These are phyloP conservation scores for Sesamia nonagrioides DNA, from an alignment of 1,140 invertebrate species.

Conservation along the genomic window DNA sequence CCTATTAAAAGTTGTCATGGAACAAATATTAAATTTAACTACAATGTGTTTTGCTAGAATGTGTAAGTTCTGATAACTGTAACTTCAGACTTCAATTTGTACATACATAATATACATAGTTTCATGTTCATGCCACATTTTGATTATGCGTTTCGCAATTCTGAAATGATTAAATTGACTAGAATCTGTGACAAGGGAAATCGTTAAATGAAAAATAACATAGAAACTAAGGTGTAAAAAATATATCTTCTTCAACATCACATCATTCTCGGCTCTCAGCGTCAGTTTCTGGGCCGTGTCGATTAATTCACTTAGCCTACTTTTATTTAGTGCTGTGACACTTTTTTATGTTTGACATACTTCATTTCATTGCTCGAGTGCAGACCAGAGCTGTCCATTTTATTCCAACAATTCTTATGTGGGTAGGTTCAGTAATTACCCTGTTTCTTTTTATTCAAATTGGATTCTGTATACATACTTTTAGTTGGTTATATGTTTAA, in stretches of 20 bases:
- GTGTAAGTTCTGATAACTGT: too few relatives aligned
- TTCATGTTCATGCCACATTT: constrained; percentile 9
- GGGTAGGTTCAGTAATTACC: constrained; percentile 12
- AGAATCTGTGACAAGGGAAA: constrained; percentile 2
- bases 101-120: not conserved
- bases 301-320: constrained; percentile 86
- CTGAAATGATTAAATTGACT: not conserved
- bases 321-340: constrained; percentile 76
- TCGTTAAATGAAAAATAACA: not conserved
- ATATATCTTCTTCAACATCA: constrained; percentile 43
- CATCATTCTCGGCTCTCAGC: constrained; percentile 63
- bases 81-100: constrained; percentile 17
- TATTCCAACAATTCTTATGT: constrained; percentile 26
- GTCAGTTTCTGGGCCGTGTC: constrained; percentile 81
- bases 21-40: constrained; percentile 28
- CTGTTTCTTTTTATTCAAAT: constrained; percentile 19
- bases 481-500: not conserved
- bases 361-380: constrained; percentile 54
- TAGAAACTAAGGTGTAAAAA: constrained; percentile 28
- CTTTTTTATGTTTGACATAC: constrained; percentile 72
- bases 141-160: constrained; percentile 5
- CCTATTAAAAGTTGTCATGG: constrained; percentile 27
- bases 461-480: not conserved
- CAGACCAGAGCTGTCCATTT: constrained; percentile 41
- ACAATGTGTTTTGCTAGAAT: constrained; percentile 9